Evolutionary conservation across 1,140 invertebrate genomes (phyloP).

Genomic region (Ooceraea biroi): DNA sequence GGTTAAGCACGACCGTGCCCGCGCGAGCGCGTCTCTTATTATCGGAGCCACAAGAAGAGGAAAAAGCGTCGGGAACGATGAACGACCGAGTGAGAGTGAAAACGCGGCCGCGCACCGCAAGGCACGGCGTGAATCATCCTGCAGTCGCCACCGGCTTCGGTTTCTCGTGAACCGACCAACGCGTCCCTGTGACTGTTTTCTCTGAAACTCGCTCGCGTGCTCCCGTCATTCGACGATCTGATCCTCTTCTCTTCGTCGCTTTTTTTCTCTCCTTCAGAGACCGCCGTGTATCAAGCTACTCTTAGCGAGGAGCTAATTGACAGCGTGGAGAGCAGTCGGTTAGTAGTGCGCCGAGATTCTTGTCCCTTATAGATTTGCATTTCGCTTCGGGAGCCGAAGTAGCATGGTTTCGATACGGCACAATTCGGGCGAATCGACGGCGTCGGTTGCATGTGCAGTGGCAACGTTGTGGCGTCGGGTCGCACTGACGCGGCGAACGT

Average conservation of each 20-base stretch:
- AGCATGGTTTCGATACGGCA: too few species aligned
- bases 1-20: too few species aligned
- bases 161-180: constrained; percentile 66
- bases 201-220: not conserved
- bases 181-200: constrained; percentile 58
- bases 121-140: constrained; percentile 78
- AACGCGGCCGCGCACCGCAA: constrained; percentile 67
- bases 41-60: too few species aligned
- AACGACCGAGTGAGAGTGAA: constrained; percentile 75
- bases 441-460: too few species aligned
- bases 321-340: constrained; percentile 16
- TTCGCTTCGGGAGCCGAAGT: not conserved
- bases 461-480: too few species aligned
- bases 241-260: constrained; percentile 48
- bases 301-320: constrained; percentile 8
- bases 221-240: not conserved
- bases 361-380: not conserved
- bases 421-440: too few species aligned
- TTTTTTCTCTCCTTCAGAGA: constrained; percentile 2
- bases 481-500: too few species aligned
- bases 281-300: not conserved
- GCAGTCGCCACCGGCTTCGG: constrained; percentile 56
- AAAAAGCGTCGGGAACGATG: constrained; percentile 57
- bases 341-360: constrained; percentile 22
- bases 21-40: too few species aligned